Conservation (phyloP, 53 echinoderm and acorn worm genomes). For the Holothuria leucospilota region DNA sequence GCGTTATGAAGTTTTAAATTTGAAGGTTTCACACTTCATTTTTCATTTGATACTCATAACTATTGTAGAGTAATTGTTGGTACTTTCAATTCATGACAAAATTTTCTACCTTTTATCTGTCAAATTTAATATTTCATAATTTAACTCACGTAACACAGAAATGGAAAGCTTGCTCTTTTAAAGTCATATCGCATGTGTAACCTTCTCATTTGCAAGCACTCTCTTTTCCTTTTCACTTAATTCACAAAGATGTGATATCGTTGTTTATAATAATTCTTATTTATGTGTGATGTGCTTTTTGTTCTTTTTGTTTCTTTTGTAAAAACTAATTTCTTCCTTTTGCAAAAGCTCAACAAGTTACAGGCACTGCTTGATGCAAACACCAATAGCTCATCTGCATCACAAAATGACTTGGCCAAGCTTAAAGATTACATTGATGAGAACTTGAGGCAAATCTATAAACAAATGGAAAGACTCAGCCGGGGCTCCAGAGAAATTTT, state of each 20-base stretch:
- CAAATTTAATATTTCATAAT: too few species aligned
- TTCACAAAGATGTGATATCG: too few species aligned
- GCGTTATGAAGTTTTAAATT: too few species aligned
- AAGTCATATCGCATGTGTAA: too few species aligned
- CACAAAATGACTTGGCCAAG: neutral
- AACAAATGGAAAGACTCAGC: neutral
- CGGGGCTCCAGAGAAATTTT: neutral
- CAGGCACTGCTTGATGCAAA: neutral
- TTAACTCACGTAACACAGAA: too few species aligned
- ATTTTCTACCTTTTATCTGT: too few species aligned
- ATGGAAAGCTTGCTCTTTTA: too few species aligned
- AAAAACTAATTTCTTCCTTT: neutral
- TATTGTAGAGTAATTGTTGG: too few species aligned
- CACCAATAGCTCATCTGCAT: neutral
- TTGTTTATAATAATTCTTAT: neutral
- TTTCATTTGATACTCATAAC: too few species aligned
- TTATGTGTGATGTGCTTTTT: neutral
- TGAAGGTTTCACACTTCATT: too few species aligned
- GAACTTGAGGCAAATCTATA: neutral
- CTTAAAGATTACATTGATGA: slow-evolving; percentile 17
- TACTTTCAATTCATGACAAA: too few species aligned
- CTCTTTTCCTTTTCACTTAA: neutral
- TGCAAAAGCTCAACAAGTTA: slow-evolving; percentile 1
- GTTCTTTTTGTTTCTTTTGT: neutral
- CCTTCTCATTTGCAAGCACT: too few species aligned